Evolutionary conservation across 2,888 invertebrate genomes (phyloP).

Genomic region (Melinaea menophilus): DNA sequence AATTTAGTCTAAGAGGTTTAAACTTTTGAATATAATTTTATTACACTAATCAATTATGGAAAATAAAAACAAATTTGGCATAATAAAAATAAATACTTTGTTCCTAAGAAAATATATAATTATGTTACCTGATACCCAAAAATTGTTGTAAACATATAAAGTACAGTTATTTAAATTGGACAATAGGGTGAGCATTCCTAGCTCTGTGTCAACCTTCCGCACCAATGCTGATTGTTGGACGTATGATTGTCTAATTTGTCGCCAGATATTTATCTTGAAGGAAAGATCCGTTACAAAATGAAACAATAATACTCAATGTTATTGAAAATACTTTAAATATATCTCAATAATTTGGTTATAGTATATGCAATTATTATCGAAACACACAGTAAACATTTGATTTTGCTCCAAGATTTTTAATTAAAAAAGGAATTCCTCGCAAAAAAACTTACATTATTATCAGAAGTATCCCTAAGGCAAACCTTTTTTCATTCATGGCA

Average conservation of each 20-base stretch:
- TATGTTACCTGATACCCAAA: slow-evolving; percentile 80
- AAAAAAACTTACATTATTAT: too few species aligned
- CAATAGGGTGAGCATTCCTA: slow-evolving; percentile 80
- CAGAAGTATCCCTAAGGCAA: slow-evolving; percentile 6
- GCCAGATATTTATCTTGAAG: slow-evolving; percentile 76
- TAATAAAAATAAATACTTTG: too few species aligned
- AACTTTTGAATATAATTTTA: too few species aligned
- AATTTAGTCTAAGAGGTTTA: background rate
- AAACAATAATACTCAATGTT: slow-evolving; percentile 8
- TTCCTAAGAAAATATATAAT: background rate
- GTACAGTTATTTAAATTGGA: slow-evolving; percentile 83
- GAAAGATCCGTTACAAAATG: slow-evolving; percentile 52
- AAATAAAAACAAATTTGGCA: too few species aligned
- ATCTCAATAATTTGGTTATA: too few species aligned
- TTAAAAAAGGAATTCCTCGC: too few species aligned
- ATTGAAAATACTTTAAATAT: background rate
- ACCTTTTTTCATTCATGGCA: slow-evolving; percentile 39
- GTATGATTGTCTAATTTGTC: slow-evolving; percentile 80
- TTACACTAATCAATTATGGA: too few species aligned
- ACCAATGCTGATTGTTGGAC: slow-evolving; percentile 80
- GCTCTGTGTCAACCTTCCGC: slow-evolving; percentile 75
- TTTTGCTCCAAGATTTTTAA: too few species aligned
- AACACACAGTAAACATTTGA: too few species aligned
- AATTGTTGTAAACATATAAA: slow-evolving; percentile 86
- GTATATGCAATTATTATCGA: too few species aligned